Percentiles rank a stretch among this genome's conserved stretches.
Conservation (phyloP, 2,797 vertebrate genomes). For the Hoplostethus atlanticus region DNA sequence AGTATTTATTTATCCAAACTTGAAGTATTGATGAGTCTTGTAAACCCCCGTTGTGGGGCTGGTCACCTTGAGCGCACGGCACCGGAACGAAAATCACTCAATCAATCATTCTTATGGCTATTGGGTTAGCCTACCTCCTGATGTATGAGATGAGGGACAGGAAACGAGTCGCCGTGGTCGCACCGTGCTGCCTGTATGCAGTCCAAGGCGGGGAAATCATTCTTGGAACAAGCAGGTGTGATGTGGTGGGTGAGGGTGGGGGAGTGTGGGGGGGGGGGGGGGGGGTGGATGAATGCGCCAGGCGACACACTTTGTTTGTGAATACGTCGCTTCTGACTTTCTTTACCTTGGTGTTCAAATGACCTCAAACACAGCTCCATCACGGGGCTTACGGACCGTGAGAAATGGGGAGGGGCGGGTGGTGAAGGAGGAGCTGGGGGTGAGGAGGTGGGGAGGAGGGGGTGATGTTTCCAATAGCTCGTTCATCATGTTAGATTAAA, state of each 20-base stretch:
- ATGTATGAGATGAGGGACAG: constrained; percentile 37
- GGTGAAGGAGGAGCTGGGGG: constrained; percentile 60
- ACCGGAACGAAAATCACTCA: constrained; percentile 17
- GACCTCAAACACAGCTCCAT: constrained; percentile 78
- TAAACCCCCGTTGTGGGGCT: not conserved
- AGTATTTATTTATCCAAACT: too few relatives aligned
- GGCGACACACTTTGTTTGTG: constrained; percentile 21
- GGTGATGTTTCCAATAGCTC: constrained; percentile 80
- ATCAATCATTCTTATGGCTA: constrained; percentile 33
- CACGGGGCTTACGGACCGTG: constrained; percentile 51
- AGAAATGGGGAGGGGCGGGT: constrained; percentile 56
- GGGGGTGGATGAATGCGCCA: not conserved
- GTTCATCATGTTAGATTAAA: constrained; percentile 89
- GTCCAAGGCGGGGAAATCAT: constrained; percentile 6
- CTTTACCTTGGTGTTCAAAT: constrained; percentile 71
- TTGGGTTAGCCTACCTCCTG: not conserved
- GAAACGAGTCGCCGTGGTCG: constrained; percentile 19
- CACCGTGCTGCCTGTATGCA: constrained; percentile 10
- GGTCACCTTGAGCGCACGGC: not conserved
- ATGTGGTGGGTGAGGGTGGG: not conserved
- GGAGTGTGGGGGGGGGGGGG: not conserved
- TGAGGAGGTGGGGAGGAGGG: constrained; percentile 34
- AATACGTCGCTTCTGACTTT: constrained; percentile 43
- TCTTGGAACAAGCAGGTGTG: constrained; percentile 20
- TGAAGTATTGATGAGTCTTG: not conserved